Percentiles rank a stretch among this genome's conserved stretches.
Evolutionary conservation across 2,888 invertebrate genomes (phyloP).

Genomic region (Oasisia sp.): DNA sequence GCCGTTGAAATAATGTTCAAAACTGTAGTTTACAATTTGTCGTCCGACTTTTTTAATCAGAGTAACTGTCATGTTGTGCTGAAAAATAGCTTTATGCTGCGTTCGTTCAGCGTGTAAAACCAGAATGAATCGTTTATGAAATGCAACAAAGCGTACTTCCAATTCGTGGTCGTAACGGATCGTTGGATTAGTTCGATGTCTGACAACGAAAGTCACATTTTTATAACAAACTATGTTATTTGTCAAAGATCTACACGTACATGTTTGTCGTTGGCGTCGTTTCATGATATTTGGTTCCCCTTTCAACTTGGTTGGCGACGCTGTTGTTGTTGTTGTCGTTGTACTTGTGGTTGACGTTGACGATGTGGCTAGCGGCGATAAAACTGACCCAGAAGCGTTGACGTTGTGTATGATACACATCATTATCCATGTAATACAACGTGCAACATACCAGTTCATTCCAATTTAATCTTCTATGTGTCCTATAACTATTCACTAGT

Average conservation of each 20-base stretch:
- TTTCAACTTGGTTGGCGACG: no score
- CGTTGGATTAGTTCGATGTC: background rate
- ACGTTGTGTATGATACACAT: background rate
- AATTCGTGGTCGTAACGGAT: conserved; percentile 1
- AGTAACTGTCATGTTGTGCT: background rate
- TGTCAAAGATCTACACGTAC: background rate
- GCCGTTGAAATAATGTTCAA: background rate
- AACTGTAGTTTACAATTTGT: background rate
- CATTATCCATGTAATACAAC: background rate
- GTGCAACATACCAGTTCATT: conserved; percentile 2
- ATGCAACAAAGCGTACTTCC: conserved; percentile 3
- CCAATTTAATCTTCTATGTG: background rate
- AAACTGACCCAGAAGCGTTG: background rate
- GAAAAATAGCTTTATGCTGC: background rate
- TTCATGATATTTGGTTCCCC: no score
- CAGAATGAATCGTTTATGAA: background rate
- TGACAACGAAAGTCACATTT: conserved; percentile 13
- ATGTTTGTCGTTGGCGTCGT: background rate
- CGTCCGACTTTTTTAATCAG: background rate
- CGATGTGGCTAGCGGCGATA: background rate
- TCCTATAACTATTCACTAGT: background rate
- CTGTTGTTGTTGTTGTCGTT: no score
- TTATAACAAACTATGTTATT: background rate
- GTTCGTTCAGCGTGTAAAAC: background rate
- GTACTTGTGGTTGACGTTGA: background rate